A percentile compares a stretch with the other conserved stretches of the same genome.
phyloP scores from a whole-genome alignment of 2,797 vertebrate genomes.

The Sebastes variabilis region DNA sequence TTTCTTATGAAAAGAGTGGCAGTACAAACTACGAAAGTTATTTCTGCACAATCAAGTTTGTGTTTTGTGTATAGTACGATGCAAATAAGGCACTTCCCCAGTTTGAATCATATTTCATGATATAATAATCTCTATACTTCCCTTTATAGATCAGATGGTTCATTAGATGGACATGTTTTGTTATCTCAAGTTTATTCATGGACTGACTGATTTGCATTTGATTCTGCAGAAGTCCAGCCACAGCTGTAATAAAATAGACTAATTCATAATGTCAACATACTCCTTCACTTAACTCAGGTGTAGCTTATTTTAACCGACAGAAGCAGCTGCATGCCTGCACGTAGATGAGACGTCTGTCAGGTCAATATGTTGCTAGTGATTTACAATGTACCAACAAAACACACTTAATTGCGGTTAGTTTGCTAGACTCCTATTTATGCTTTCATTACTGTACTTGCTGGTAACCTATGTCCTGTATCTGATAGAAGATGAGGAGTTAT shows the following conservation, averaged over 20 bases:
- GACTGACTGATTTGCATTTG: not conserved
- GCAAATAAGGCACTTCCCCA: not conserved
- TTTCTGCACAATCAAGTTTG: not conserved
- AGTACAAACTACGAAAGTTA: not conserved
- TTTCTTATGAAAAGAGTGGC: not conserved
- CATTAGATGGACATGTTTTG: not conserved
- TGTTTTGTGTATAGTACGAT: not conserved
- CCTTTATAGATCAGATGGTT: not conserved
- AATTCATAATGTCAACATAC: not conserved
- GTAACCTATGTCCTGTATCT: not conserved
- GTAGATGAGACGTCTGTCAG: not conserved
- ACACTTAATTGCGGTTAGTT: not conserved
- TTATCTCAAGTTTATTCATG: not conserved
- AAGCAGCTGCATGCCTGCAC: not conserved
- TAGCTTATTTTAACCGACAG: not conserved
- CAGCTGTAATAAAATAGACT: not conserved
- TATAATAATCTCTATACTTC: not conserved
- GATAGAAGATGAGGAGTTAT: not conserved
- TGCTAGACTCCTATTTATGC: not conserved
- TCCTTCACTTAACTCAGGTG: not conserved
- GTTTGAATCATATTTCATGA: not conserved
- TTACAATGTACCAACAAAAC: not conserved
- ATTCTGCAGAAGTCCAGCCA: not conserved
- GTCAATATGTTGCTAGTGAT: slow-evolving; percentile 17
- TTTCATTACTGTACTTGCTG: not conserved